Percentiles rank a stretch among this genome's conserved stretches.
Evolutionary conservation across 2,888 invertebrate species (phyloP).

Genomic region (Malthinus seriepunctatus): DNA sequence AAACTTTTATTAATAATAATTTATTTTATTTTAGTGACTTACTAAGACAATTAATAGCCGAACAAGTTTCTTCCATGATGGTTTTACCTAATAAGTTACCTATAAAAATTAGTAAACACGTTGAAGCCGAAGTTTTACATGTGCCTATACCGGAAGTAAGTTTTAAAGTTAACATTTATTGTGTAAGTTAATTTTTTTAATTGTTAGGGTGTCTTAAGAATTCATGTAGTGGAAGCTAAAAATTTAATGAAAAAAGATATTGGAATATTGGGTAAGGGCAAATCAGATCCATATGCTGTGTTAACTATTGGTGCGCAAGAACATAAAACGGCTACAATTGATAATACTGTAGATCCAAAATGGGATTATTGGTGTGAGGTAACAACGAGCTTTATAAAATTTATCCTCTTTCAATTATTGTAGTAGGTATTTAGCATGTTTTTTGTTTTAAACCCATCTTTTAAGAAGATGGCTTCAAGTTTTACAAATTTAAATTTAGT

Average conservation of each 20-base stretch:
- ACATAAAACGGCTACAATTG: constrained; percentile 91
- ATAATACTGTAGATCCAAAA: constrained; percentile 91
- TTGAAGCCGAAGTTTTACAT: constrained; percentile 79
- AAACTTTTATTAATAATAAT: neutral
- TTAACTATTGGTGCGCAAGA: constrained; percentile 91
- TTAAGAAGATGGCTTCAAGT: no score
- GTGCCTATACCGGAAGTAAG: constrained; percentile 91
- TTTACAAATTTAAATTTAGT: no score
- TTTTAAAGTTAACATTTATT: constrained; percentile 1
- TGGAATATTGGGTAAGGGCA: constrained; percentile 86
- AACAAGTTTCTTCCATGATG: constrained; percentile 90
- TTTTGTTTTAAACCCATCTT: neutral
- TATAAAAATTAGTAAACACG: constrained; percentile 82
- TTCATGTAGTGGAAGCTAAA: constrained; percentile 93
- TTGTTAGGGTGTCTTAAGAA: constrained; percentile 86
- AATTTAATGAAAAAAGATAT: constrained; percentile 97
- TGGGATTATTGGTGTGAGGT: constrained; percentile 99
- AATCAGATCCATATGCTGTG: constrained; percentile 96
- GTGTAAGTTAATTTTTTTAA: constrained; percentile 4
- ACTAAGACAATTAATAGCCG: constrained; percentile 82
- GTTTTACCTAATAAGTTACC: constrained; percentile 96
- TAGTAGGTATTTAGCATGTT: neutral
- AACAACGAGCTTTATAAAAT: constrained; percentile 39
- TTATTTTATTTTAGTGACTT: constrained; percentile 82
- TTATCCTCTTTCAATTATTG: neutral